Base-by-base conservation (phyloP, 2,113 vertebrate species). In the Strix aluco region DNA sequence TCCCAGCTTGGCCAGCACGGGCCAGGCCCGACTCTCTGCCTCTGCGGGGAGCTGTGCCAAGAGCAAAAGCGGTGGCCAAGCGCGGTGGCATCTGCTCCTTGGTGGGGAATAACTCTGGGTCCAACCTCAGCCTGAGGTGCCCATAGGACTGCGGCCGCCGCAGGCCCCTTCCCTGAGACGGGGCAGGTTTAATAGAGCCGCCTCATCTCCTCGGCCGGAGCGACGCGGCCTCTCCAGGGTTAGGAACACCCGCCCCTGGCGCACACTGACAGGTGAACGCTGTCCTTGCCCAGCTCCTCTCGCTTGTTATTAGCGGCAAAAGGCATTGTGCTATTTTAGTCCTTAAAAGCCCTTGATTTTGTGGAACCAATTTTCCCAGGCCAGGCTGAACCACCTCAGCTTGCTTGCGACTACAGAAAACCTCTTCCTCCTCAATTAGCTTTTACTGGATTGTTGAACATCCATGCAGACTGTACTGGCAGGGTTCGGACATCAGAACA, bases 21-120 rank as follows among this genome's bases (percentile, higher is more conserved):
- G 70, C 34, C 23, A 52, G 59, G 81, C 42, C 19, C 0, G 3
- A 17, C n/a, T 36, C 34, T 70, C 0, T 0, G 55, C 0, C 0
- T 16, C 27, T 4, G 34, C 11, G 3, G 30, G 42, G 54, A 55
- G 23, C 65, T n/a, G 47, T 29, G 52, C 90, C 72, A 23, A 22
- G 34, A 44, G 40, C 27, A 32, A 47, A 66, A 40, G 15, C 10
- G 42, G 81, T 40, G 13, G 51, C 30, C 49, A 10, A 17, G 27
- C 4, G 59, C 6, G 2, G 38, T 10, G 34, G 7, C 12, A 12
- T 40, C 66, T 29, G 71, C n/a, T 47, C 34, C 44, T 51, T 13
- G 18, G 42, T 4, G 11, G 51, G 20, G 10, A 62, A 1, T 4
- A 49, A 54, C 15, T 7, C 22, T 0, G 0, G 19, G 44, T 51